phyloP scores from a whole-genome alignment of 2,113 vertebrate species.

The Dicaeum eximium region DNA sequence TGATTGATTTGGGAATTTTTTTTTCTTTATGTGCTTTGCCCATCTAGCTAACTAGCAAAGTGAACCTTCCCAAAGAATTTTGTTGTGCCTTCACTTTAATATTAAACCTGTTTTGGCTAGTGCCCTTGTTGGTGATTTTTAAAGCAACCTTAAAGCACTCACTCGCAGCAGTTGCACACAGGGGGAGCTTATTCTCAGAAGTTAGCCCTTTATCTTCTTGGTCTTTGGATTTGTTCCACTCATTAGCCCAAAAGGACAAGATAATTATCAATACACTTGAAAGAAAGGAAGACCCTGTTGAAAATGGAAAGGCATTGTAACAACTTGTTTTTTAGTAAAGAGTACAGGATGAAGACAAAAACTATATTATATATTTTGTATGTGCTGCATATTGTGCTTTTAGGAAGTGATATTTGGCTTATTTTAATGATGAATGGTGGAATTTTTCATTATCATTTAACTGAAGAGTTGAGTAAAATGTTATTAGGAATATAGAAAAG shows the following conservation, averaged over 20 bases:
- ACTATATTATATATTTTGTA: neutral
- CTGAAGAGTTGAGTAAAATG: neutral
- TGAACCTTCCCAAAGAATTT: neutral
- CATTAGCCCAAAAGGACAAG: neutral
- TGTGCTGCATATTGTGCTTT: neutral
- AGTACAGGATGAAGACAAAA: neutral
- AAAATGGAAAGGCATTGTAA: neutral
- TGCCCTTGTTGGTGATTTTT: neutral
- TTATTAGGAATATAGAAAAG: neutral
- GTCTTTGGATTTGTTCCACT: neutral
- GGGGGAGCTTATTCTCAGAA: neutral
- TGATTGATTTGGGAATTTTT: neutral
- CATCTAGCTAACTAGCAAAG: neutral
- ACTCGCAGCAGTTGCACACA: fast-evolving
- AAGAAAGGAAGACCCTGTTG: neutral
- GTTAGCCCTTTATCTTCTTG: fast-evolving
- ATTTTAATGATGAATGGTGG: neutral
- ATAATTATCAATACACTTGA: neutral
- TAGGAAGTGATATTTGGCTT: neutral
- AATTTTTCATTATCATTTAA: neutral
- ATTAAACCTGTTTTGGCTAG: neutral
- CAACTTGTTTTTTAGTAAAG: neutral
- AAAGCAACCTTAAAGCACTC: neutral
- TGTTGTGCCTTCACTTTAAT: neutral
- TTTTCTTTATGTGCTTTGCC: neutral